Evolutionary conservation across 2,113 vertebrate species (phyloP), one percentile per base, ranked within the genome.

Genomic region (Calonectris borealis): DNA sequence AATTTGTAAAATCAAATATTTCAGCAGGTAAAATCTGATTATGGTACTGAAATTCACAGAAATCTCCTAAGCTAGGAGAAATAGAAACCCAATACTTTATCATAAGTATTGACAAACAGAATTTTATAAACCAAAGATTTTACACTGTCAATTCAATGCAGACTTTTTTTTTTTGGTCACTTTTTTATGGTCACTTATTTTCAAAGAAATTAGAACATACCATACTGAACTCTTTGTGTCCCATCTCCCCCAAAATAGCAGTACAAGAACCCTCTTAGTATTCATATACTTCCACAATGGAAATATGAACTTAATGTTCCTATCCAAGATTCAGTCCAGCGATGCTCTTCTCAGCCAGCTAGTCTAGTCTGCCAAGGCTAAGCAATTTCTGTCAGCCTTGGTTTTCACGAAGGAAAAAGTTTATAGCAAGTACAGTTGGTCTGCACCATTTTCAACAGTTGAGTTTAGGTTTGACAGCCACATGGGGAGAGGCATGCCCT

Each of bases 371-470:
- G 54, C 40, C 95, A 88, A 61, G 31, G 36, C 58, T 88, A 52
- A 81, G 58, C 10, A 96, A 57, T 32, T 83, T 91, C 71, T 90
- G 32, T 27, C 79, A 71, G 25, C 27, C 61, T 65, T 25, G 6
- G 29, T 83, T 94, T 95, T 85, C 68, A 57, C 32, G 24, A 72
- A 64, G 36, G 26, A 66, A 94, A 92, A 68, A 2, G 2, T 81
- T 91, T 55, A 34, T 15, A 88, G 26, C 24, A 65, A 5, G 6
- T 55, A 70, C 29, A 68, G 32, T 69, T 27, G 68, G 42, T 75
- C 52, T 11, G 10, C 4, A 2, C 58, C 2, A 2, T 25, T 65
- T 34, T 68, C 80, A 36, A n/a, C 0, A 0, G 71, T 16, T 66
- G 46, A 72, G 42, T 42, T 52, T 24, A 55, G 57, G 36, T 42